Evolutionary conservation across 1,140 invertebrate genomes (phyloP), one percentile per base, ranked within the genome.

Genomic region (Bathynomus jamesi): DNA sequence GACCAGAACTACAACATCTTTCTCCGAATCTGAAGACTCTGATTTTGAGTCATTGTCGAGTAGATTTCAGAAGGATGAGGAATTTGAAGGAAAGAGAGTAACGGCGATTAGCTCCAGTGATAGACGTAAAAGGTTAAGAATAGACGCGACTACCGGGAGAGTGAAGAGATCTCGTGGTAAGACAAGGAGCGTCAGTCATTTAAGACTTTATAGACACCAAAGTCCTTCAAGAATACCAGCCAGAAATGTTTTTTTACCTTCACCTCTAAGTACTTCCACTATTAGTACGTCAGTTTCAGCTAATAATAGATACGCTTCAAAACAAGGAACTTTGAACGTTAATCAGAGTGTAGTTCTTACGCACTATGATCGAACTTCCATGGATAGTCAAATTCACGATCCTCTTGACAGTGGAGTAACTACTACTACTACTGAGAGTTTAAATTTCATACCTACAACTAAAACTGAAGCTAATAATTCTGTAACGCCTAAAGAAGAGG

Each of bases 11-110:
- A 61, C 63, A 31, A 62, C 66, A 21, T 75, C 72, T 46, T 63
- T 73, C 25, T 83, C 81, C n/a, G 79, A 82, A 0, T 82, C 81
- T 0, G 84, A 73, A 66, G 75, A 85, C 28, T 83, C 81, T 4
- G 84, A 85, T 61, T 83, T 81, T 0, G 83, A 83, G 32, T 83
- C 83, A 13, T 21, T 83, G 83, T 84, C 0, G 81, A 83, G 29
- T 83, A 83, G 67, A 70, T 81, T 83, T 32, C 83, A 82, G 7
- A 82, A 79, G 61, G 69, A 62, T 61, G 65, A 60, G 31, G 67
- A 53, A 65, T 21, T 67, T 21, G 74, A 69, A 76, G 76, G 73
- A 7, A 72, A 76, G 66, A 75, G 73, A 70, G 69, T 73, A 5
- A 75, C 66, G 69, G 73, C 69, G 31, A 61, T 77, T 11, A 77